These are phyloP conservation scores for Drosophila suzukii DNA, from an alignment of 1,140 invertebrate genomes.

Conservation along the genomic window DNA sequence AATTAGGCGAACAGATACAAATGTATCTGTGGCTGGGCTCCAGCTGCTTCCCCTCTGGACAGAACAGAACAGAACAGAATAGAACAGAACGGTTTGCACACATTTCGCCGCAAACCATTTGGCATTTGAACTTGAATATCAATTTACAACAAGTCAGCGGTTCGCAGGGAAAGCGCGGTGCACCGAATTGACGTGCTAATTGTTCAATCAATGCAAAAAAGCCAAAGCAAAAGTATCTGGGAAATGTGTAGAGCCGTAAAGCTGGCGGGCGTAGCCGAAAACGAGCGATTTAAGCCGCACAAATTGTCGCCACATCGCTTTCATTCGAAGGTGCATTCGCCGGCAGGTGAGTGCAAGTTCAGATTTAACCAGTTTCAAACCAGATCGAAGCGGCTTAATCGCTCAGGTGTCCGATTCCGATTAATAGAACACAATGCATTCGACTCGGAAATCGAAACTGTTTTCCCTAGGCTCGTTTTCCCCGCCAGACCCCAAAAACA, in stretches of 20 bases:
- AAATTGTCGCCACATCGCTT: slow-evolving; percentile 55
- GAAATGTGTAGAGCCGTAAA: slow-evolving; percentile 55
- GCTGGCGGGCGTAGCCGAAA: slow-evolving; percentile 58
- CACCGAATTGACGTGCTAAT: slow-evolving; percentile 73
- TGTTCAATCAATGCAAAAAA: slow-evolving; percentile 75
- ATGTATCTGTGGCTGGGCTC: slow-evolving; percentile 51
- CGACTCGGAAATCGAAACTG: slow-evolving; percentile 28
- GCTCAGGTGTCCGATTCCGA: slow-evolving; percentile 4
- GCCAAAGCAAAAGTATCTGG: slow-evolving; percentile 70
- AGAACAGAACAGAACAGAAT: background rate
- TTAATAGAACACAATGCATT: slow-evolving; percentile 16
- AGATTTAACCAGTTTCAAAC: slow-evolving; percentile 61
- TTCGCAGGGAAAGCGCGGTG: slow-evolving; percentile 27
- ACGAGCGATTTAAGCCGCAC: slow-evolving; percentile 56
- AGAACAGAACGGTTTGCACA: slow-evolving; percentile 60
- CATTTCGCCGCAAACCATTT: slow-evolving; percentile 80
- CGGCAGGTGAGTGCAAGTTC: slow-evolving; percentile 49
- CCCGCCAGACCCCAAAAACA: slow-evolving; percentile 6
- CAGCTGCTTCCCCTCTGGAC: slow-evolving; percentile 39
- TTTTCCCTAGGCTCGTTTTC: slow-evolving; percentile 16
- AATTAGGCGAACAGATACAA: slow-evolving; percentile 73
- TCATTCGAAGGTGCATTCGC: slow-evolving; percentile 57
- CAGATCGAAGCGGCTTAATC: slow-evolving; percentile 25
- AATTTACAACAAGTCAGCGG: slow-evolving; percentile 69
- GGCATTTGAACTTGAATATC: slow-evolving; percentile 82